Evolutionary conservation across 1,140 invertebrate genomes (phyloP), one percentile per base, ranked within the genome.

Genomic region (Drosophila leontia): DNA sequence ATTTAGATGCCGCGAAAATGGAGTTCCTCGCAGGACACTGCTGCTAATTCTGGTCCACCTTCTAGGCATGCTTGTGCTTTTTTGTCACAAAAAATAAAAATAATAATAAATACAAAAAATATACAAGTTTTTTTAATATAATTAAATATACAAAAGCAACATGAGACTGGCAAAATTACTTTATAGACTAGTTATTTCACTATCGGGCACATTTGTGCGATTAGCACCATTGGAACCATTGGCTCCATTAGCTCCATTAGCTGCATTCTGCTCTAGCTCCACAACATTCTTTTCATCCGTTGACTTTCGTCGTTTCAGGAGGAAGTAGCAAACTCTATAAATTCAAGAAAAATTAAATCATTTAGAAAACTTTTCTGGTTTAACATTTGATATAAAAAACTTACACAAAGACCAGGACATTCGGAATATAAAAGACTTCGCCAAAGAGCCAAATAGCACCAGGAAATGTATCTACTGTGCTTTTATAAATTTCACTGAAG

Each of bases 391-490:
- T 39, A 11, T 0, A 19, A 11, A n/a, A n/a, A 39, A 85, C 92
- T 80, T 72, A 93, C 92, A 91, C 69, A 58, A 93, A 93, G 17
- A 93, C 85, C 29, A 93, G 48, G n/a, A 91, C 81, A 61, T 91
- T 92, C 8, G 88, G 85, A 6, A 93, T 48, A n/a, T 92, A 91
- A 15, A 92, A 93, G 9, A 93, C 62, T 82, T 93, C 85, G 26
- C 87, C 78, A 63, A 92, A 91, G 7, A 93, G 48, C 53, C 90
- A 93, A 57, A 93, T 82, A 9, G 92, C 91, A 1, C 92, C 92
- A 1, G 91, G 88, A 63, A 93, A 92, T 11, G 75, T 53, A 3
- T 92, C 87, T 0, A 92, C 79, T 0, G 91, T 91, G 35, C 47
- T 77, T 11, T 81, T 61, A 55, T 93, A 93, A 6, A 93, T 82